Evolutionary conservation across 2,797 vertebrate genomes (phyloP), one percentile per base, ranked within the genome.

Genomic region (Characodon lateralis): DNA sequence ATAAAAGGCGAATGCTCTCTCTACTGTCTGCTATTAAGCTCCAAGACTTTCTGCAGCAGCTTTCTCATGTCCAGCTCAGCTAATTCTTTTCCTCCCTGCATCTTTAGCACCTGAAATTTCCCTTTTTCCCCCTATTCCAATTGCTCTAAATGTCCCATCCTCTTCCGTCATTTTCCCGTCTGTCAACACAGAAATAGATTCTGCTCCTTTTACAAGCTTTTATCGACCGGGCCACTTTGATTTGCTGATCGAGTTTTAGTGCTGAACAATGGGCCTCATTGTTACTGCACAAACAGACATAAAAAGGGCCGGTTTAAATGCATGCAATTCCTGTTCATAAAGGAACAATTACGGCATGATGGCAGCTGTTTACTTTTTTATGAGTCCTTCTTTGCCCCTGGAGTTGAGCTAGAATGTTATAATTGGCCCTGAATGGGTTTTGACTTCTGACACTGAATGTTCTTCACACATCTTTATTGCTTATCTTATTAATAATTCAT

Each of bases 21-120:
- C 84, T 77, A 77, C 31, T 55, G 26, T 86, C 80, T 85, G 63
- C 77, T 88, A 73, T 87, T 81, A 83, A 75, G 71, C 79, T 88
- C 59, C 63, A 66, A n/a, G 61, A 65, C 77, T 87, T 77, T 74
- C 81, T 55, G 83, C 80, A 78, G 58, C 55, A 51, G 18, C 46
- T 58, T 78, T 70, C 39, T 46, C 53, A 43, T 59, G 71, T 77
- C 39, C 46, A 58, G 18, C 8, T 31, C 68, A 51, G 28, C 13
- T 78, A 66, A 13, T 53, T 51, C 16, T 53, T 51, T 39, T 50
- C 22, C 46, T 61, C 14, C 41, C 24, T 14, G 28, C 39, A 20
- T 73, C 41, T 76, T 55, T 13, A 68, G 39, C 39, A 14, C 18
- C 20, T 43, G 22, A 68, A n/a, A 5, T 68, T 24, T 39, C 41